These are phyloP conservation scores for Syritta pipiens DNA, from an alignment of 2,888 invertebrate genomes.

Conservation along the genomic window DNA sequence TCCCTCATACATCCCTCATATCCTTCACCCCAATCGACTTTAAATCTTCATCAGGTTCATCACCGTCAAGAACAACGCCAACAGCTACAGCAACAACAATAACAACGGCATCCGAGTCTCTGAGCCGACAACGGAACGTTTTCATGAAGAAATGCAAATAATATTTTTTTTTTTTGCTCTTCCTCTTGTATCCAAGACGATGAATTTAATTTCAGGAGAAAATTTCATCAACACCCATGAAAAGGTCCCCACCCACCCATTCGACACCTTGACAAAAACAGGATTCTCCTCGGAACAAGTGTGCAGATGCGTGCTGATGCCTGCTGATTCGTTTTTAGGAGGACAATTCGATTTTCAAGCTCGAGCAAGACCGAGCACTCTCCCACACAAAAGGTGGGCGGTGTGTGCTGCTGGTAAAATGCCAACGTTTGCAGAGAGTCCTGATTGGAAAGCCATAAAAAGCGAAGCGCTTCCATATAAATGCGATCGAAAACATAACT, in stretches of 20 bases:
- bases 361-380: no score
- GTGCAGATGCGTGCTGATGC: no score
- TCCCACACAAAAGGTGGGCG: no score
- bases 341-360: constrained; percentile 30
- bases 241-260: constrained; percentile 13
- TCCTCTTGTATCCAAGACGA: constrained; percentile 22
- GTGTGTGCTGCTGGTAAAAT: constrained; percentile 15
- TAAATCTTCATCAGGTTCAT: not conserved
- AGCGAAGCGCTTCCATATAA: not conserved
- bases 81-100: not conserved
- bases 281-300: no score
- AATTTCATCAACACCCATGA: constrained; percentile 41
- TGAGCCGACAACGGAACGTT: no score
- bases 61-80: not conserved
- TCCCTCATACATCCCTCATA: constrained; percentile 25
- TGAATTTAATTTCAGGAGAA: constrained; percentile 57
- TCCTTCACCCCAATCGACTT: not conserved
- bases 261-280: not conserved
- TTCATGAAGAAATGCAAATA: constrained; percentile 21
- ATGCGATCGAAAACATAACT: constrained; percentile 1
- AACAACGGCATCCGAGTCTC: no score
- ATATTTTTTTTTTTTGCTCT: no score
- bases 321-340: constrained; percentile 12
- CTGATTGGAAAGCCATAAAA: constrained; percentile 17
- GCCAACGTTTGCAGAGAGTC: constrained; percentile 3